Evolutionary conservation across 1,140 invertebrate species (phyloP).

Genomic region (Drosophila lini): DNA sequence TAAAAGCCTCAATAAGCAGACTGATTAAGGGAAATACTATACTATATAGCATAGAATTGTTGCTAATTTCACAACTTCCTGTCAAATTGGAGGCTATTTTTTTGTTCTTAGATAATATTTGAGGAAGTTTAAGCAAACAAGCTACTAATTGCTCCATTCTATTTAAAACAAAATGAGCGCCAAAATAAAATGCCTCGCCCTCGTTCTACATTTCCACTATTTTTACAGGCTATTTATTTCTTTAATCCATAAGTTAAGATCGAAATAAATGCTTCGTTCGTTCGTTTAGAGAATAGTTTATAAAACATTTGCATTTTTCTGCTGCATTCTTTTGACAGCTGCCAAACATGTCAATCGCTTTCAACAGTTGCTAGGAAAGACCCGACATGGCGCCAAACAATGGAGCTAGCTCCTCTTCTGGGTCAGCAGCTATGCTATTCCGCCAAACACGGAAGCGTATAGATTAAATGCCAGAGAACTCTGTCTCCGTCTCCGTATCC

Average conservation of each 20-base stretch:
- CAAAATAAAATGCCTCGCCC: background rate
- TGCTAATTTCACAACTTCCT: conserved; percentile 17
- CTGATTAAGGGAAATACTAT: background rate
- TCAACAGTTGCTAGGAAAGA: conserved; percentile 19
- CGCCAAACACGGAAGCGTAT: conserved; percentile 66
- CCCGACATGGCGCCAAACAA: conserved; percentile 51
- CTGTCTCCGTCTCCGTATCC: conserved; percentile 15
- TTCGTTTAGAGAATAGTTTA: too few relatives aligned
- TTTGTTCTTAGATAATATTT: background rate
- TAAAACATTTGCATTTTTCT: conserved; percentile 51
- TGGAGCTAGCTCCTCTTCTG: conserved; percentile 26
- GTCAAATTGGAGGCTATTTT: background rate
- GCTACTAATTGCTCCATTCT: background rate
- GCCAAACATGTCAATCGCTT: conserved; percentile 67
- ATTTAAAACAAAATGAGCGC: background rate
- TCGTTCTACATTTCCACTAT: background rate
- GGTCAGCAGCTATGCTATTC: conserved; percentile 13
- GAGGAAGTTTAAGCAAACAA: background rate
- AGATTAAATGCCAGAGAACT: conserved; percentile 35
- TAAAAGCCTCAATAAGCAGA: conserved; percentile 1
- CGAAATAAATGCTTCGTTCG: conserved; percentile 3
- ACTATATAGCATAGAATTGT: background rate
- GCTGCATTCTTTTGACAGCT: conserved; percentile 55
- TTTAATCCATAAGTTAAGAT: conserved; percentile 1
- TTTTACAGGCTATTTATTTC: conserved; percentile 2